phyloP scores from a whole-genome alignment of 2,888 invertebrate genomes.

The Athalia cordata region DNA sequence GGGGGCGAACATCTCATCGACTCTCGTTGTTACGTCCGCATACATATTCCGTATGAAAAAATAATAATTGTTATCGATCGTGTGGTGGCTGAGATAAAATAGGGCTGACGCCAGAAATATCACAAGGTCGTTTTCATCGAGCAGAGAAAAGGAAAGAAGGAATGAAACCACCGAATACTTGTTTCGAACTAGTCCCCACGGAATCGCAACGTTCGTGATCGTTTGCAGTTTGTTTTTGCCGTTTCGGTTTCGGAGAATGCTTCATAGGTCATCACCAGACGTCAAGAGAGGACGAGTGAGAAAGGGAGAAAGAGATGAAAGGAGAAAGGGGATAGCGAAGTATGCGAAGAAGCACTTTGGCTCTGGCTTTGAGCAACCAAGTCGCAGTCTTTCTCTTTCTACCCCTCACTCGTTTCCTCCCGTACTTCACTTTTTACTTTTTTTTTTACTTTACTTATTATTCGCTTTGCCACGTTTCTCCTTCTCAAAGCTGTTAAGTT shows the following conservation, averaged over 20 bases:
- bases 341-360: slow-evolving; percentile 35
- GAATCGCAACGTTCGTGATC: slow-evolving; percentile 5
- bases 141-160: no score
- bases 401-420: no score
- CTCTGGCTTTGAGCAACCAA: slow-evolving; percentile 39
- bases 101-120: neutral
- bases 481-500: no score
- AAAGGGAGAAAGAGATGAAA: slow-evolving; percentile 5
- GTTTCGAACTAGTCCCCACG: slow-evolving; percentile 17
- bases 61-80: neutral
- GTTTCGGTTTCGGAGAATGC: slow-evolving; percentile 44
- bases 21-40: neutral
- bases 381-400: neutral
- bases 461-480: no score
- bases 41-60: neutral
- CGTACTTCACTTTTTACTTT: no score
- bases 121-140: slow-evolving; percentile 5
- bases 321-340: neutral
- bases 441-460: no score
- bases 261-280: slow-evolving; percentile 37
- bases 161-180: slow-evolving; percentile 24
- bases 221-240: slow-evolving; percentile 39
- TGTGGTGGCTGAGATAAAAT: no score
- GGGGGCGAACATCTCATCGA: slow-evolving; percentile 6
- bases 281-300: neutral